Percentiles rank a stretch among this genome's conserved stretches.
These are phyloP conservation scores for Synergus itoensis DNA, from an alignment of 2,888 invertebrate genomes.

Conservation along the genomic window DNA sequence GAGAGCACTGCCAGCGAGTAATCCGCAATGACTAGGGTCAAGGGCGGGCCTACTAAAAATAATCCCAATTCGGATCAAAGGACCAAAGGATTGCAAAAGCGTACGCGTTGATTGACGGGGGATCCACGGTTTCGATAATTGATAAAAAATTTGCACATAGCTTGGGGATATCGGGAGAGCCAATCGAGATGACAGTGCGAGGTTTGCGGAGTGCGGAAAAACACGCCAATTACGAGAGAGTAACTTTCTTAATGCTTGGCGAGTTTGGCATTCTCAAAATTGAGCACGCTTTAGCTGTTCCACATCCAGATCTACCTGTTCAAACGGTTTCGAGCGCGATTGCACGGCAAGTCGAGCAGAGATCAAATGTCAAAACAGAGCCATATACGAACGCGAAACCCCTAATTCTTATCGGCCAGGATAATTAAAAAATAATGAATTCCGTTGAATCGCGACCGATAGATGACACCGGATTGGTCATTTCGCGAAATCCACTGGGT, in stretches of 20 bases:
- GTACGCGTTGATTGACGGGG: neutral
- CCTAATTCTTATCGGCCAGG: conserved; percentile 37
- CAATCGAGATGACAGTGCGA: neutral
- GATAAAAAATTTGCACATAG: neutral
- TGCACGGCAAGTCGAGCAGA: neutral
- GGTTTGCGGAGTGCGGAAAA: neutral
- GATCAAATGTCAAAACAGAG: too few relatives aligned
- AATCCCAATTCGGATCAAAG: neutral
- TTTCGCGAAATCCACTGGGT: conserved; percentile 29
- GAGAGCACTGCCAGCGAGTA: neutral
- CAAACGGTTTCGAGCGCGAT: neutral
- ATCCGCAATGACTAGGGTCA: neutral
- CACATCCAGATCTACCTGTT: neutral
- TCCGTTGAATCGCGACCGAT: conserved; percentile 18
- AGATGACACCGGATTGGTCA: conserved; percentile 16
- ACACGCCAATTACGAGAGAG: neutral
- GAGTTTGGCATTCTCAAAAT: neutral
- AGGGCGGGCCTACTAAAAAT: neutral
- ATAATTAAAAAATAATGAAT: conserved; percentile 40
- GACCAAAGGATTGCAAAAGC: neutral
- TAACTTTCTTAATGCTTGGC: neutral
- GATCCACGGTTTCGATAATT: neutral
- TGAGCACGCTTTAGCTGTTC: neutral
- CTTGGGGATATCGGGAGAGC: neutral
- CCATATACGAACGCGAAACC: conserved; percentile 36